phyloP scores from a whole-genome alignment of 2,888 invertebrate genomes.

The Mermis nigrescens region DNA sequence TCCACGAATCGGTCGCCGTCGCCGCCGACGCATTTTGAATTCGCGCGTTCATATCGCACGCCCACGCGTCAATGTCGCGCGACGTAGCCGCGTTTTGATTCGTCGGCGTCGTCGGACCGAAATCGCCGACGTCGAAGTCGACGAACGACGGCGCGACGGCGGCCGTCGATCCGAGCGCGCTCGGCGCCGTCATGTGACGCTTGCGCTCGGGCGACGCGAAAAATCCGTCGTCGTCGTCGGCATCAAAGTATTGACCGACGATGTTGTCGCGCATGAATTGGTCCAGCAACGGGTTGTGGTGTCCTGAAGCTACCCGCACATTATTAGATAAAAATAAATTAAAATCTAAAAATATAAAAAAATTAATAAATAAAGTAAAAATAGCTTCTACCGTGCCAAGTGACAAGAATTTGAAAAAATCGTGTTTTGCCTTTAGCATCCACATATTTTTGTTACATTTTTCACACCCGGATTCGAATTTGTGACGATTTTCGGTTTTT shows the following conservation, averaged over 20 bases:
- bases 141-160: neutral
- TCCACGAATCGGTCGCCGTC: too few species aligned
- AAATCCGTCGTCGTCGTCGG: constrained; percentile 1
- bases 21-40: too few species aligned
- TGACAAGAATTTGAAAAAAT: neutral
- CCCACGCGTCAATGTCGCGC: too few species aligned
- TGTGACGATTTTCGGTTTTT: too few species aligned
- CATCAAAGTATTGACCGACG: neutral
- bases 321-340: too few species aligned
- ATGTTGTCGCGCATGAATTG: neutral
- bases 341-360: too few species aligned
- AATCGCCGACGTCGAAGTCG: neutral
- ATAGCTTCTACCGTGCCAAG: neutral
- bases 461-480: too few species aligned
- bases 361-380: neutral
- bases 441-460: too few species aligned
- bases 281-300: neutral
- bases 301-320: too few species aligned
- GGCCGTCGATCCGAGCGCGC: neutral
- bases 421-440: too few species aligned
- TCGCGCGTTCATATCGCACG: too few species aligned
- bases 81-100: too few species aligned
- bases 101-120: neutral
- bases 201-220: neutral
- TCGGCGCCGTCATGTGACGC: constrained; percentile 8